A percentile compares a stretch with the other conserved stretches of the same genome.
These are phyloP conservation scores for Scaptomyza graminum DNA, from an alignment of 1,140 invertebrate genomes.

Conservation along the genomic window DNA sequence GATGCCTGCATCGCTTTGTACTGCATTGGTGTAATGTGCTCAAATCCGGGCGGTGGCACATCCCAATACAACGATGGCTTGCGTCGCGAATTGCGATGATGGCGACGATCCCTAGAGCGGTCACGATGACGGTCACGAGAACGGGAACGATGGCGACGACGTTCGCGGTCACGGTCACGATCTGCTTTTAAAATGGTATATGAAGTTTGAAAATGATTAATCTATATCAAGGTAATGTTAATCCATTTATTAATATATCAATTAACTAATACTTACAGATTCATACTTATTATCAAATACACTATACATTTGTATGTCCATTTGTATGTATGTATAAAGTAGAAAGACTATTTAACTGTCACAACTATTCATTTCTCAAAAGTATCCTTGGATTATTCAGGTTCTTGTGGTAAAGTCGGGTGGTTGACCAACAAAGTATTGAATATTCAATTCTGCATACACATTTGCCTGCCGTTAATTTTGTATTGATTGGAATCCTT, in stretches of 20 bases:
- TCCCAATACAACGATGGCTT: constrained; percentile 99
- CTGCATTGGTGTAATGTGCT: constrained; percentile 97
- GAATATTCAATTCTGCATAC: background rate
- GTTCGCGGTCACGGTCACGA: constrained; percentile 66
- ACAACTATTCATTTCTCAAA: too few species aligned
- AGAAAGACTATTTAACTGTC: too few species aligned
- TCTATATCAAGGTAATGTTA: background rate
- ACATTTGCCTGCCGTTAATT: background rate
- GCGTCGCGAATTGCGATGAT: constrained; percentile 85
- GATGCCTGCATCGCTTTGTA: constrained; percentile 94
- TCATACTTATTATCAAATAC: background rate
- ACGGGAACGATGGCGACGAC: constrained; percentile 71
- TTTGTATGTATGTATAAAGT: background rate
- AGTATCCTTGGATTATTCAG: too few species aligned
- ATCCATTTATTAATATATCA: too few species aligned
- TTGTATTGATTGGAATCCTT: constrained; percentile 3
- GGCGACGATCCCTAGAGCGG: constrained; percentile 65
- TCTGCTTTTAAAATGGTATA: constrained; percentile 31
- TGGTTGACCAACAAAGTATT: too few species aligned
- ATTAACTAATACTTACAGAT: background rate
- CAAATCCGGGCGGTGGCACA: constrained; percentile 98
- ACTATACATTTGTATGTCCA: constrained; percentile 4
- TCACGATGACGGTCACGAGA: constrained; percentile 69
- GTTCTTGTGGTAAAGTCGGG: too few species aligned
- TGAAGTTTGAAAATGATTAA: too few species aligned